These are phyloP conservation scores for Drosophila barbarae DNA, from an alignment of 2,888 invertebrate genomes.

Conservation along the genomic window DNA sequence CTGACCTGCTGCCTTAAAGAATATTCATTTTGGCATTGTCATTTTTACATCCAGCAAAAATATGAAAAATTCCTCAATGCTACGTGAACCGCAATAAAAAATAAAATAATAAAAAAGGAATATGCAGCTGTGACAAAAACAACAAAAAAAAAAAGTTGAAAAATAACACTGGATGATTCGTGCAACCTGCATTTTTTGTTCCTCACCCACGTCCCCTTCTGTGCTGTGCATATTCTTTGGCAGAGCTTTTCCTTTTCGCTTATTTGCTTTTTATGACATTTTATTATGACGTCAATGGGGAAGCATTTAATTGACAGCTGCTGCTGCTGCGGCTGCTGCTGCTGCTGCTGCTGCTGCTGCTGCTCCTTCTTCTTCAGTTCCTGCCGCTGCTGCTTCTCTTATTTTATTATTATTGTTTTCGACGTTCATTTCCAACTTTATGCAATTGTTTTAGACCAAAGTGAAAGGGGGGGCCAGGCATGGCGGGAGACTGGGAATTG, in stretches of 20 bases:
- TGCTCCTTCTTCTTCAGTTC: neutral
- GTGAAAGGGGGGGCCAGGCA: neutral
- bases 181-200: neutral
- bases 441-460: slow-evolving; percentile 12
- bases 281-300: slow-evolving; percentile 36
- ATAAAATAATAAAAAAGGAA: neutral
- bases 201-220: neutral
- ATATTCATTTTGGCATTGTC: slow-evolving; percentile 6
- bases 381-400: neutral
- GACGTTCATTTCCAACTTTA: slow-evolving; percentile 19
- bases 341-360: too few species aligned
- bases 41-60: slow-evolving; percentile 10
- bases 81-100: neutral
- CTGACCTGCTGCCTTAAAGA: neutral
- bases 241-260: neutral
- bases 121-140: neutral
- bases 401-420: slow-evolving; percentile 5
- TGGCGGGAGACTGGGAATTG: neutral
- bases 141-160: neutral
- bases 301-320: slow-evolving; percentile 31
- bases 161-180: neutral
- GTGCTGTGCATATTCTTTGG: slow-evolving; percentile 15
- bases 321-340: neutral
- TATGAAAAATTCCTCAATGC: slow-evolving; percentile 10
- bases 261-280: slow-evolving; percentile 17